phyloP scores from a whole-genome alignment of 2,888 invertebrate species.

The Mesodorylaimus sp. region DNA sequence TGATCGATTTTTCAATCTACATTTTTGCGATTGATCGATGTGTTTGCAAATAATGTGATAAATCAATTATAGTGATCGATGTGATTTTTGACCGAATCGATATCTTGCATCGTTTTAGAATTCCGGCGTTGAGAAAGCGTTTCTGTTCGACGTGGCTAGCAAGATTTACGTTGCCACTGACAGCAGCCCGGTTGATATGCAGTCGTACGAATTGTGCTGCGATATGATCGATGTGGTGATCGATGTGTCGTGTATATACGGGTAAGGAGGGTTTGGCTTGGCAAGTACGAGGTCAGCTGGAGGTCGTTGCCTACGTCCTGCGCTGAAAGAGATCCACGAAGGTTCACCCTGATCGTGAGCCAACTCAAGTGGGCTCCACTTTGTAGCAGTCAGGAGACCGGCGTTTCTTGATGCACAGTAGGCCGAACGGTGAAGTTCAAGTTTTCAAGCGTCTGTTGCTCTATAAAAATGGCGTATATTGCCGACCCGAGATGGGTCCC shows the following conservation, averaged over 20 bases:
- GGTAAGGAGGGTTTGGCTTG: constrained; percentile 37
- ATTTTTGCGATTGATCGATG: no score
- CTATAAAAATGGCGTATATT: no score
- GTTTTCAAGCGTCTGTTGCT: no score
- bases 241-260: constrained; percentile 95
- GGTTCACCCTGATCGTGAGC: no score
- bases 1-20: background rate
- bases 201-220: constrained; percentile 96
- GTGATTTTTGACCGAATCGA: background rate
- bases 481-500: no score
- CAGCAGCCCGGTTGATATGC: constrained; percentile 97
- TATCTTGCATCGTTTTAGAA: constrained; percentile 47
- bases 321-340: no score
- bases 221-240: constrained; percentile 99
- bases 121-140: constrained; percentile 96
- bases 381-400: no score
- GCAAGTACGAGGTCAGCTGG: no score
- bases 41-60: constrained; percentile 7
- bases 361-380: no score
- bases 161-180: constrained; percentile 98
- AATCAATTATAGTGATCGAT: background rate
- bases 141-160: constrained; percentile 89
- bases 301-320: no score
- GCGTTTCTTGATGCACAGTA: no score
- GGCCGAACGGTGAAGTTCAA: no score